Base-by-base conservation (phyloP, 2,797 vertebrate species). In the Hephaestus fuliginosus region DNA sequence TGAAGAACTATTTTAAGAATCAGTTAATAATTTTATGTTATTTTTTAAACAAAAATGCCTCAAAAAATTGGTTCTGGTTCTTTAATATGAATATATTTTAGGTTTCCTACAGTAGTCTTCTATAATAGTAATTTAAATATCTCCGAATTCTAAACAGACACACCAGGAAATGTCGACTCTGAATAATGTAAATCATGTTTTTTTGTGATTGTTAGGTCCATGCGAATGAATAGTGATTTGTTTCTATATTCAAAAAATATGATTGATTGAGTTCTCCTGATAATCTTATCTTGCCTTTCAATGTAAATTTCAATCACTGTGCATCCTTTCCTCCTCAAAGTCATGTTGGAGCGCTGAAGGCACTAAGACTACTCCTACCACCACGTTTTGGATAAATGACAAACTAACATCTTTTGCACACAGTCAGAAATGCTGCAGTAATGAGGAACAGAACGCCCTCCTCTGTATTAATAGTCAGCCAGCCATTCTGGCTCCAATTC, bases 401-500 rank as follows among this genome's bases (percentile, higher is more conserved):
- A 76, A 48, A 14, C 22, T 22, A 18, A 80, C 70, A 78, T 84
- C 11, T 77, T 82, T 78, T 78, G 44, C 9, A 81, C 81, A 56
- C 74, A 64, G 72, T 81, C 72, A 85, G 49, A 87, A 71, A 76
- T 48, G 46, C 60, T 75, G 72, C 68, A 43, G 44, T 80, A 83
- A 90, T 83, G 70, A 74, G 41, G 41, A 84, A 80, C 77, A 89
- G 53, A 76, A 81, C 58, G 11, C 43, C 76, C 64, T 73, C 75
- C 52, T n/a, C 70, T 52, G 58, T 79, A 68, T 67, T 63, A 74
- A 36, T 72, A 70, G 78, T 60, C 74, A 48, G 76, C 74, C 71
- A 65, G 85, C 85, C 86, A 91, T 88, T 86, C 87, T 90, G 90
- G 90, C 79, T 90, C 90, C 36, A 28, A 7, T 67, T 74, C 70